Conservation (phyloP, 2,797 vertebrate genomes). For the Kryptopterus vitreolus region DNA sequence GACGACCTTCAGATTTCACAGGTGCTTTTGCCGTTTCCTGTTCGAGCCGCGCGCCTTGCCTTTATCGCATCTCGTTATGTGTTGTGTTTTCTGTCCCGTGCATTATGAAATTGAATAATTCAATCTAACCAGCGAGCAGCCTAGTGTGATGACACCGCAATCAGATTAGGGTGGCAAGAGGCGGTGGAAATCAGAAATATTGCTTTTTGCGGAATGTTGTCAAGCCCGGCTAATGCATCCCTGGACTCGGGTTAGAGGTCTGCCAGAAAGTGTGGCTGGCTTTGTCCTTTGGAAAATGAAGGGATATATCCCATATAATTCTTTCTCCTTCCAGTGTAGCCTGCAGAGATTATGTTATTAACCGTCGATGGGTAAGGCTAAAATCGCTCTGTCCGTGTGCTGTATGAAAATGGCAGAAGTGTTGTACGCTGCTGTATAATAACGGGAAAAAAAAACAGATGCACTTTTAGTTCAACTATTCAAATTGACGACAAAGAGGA, state of each 20-base stretch:
- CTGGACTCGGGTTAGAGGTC: conserved; percentile 47
- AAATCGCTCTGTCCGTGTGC: not conserved
- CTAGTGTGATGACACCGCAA: conserved; percentile 47
- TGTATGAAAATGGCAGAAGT: too few relatives aligned
- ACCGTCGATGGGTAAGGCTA: not conserved
- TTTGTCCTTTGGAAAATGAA: conserved; percentile 59
- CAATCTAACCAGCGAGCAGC: conserved; percentile 46
- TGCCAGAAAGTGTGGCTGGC: conserved; percentile 53
- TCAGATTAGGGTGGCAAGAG: conserved; percentile 49
- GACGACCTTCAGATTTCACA: not conserved
- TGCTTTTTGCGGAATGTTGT: conserved; percentile 40
- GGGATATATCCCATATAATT: not conserved
- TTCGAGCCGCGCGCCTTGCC: not conserved
- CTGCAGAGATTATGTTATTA: not conserved
- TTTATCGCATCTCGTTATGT: conserved; percentile 43
- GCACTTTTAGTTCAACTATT: too few relatives aligned
- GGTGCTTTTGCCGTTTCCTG: conserved; percentile 19
- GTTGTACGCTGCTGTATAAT: too few relatives aligned
- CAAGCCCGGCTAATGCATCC: conserved; percentile 46
- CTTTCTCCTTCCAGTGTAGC: not conserved
- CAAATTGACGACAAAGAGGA: too few relatives aligned
- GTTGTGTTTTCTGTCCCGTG: conserved; percentile 50
- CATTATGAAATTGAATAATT: conserved; percentile 57
- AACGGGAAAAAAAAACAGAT: too few relatives aligned
- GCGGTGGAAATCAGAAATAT: conserved; percentile 45